phyloP scores from a whole-genome alignment of 2,888 invertebrate genomes.

The Brachypterus glaber region DNA sequence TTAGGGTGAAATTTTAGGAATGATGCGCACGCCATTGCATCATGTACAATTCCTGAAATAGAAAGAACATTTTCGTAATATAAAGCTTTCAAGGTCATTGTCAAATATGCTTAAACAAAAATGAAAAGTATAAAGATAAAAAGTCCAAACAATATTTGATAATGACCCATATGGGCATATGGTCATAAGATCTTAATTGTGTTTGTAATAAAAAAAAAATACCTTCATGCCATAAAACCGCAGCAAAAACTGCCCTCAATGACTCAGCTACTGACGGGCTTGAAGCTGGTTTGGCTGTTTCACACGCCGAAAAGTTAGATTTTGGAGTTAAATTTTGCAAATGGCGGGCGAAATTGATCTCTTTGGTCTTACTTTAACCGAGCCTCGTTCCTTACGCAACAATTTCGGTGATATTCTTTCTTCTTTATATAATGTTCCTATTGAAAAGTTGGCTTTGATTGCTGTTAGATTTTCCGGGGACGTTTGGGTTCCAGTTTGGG shows the following conservation, averaged over 20 bases:
- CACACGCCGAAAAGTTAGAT: constrained; percentile 38
- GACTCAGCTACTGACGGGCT: constrained; percentile 90
- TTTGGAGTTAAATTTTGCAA: constrained; percentile 38
- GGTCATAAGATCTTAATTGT: too few species aligned
- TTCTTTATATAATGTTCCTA: constrained; percentile 47
- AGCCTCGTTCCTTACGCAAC: constrained; percentile 46
- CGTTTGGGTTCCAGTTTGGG: constrained; percentile 61
- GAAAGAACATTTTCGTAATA: not conserved
- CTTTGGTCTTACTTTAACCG: constrained; percentile 42
- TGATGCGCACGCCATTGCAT: constrained; percentile 96
- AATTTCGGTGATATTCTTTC: constrained; percentile 49
- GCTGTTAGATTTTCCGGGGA: constrained; percentile 49
- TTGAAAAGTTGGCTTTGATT: constrained; percentile 49
- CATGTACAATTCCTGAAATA: constrained; percentile 74
- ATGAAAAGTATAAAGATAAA: too few species aligned
- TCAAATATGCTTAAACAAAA: too few species aligned
- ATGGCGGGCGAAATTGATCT: constrained; percentile 39
- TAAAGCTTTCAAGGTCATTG: too few species aligned
- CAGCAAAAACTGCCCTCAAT: constrained; percentile 89
- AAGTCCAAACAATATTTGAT: too few species aligned
- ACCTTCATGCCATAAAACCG: constrained; percentile 94
- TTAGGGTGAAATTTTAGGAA: constrained; percentile 90
- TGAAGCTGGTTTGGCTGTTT: constrained; percentile 70
- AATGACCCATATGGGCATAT: too few species aligned
- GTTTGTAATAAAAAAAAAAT: constrained; percentile 10